A percentile compares a stretch with the other conserved stretches of the same genome.
These are phyloP conservation scores for Luscinia megarhynchos DNA, from an alignment of 2,797 vertebrate genomes.

Conservation along the genomic window DNA sequence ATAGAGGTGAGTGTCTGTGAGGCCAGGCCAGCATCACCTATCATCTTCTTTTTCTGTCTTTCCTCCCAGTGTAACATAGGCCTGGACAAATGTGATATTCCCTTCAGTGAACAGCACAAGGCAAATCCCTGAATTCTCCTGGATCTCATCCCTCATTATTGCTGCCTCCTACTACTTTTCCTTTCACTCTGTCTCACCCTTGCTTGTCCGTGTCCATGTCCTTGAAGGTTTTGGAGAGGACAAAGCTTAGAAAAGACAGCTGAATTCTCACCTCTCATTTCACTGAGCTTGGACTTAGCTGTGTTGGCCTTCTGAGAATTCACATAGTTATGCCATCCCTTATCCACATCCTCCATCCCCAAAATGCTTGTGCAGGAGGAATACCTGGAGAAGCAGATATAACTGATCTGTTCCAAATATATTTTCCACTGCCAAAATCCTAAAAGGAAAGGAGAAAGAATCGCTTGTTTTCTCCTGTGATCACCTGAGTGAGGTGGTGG, in stretches of 20 bases:
- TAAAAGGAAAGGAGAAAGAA: neutral
- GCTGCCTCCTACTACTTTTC: neutral
- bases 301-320: neutral
- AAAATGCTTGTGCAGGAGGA: neutral
- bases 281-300: neutral
- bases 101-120: neutral
- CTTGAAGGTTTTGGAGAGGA: neutral
- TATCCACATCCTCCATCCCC: neutral
- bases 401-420: neutral
- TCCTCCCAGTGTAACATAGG: neutral
- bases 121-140: neutral
- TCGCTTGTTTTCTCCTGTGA: neutral
- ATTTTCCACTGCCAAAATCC: neutral
- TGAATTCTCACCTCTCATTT: neutral
- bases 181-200: neutral
- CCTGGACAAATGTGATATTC: neutral
- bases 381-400: neutral
- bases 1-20: neutral
- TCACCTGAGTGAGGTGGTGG: neutral
- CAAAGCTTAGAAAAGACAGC: neutral
- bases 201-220: neutral
- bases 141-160: neutral
- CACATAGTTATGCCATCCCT: neutral
- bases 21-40: neutral
- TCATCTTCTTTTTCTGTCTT: neutral